These are phyloP conservation scores for Pangasius macronema DNA, from an alignment of 2,797 vertebrate genomes.

Conservation along the genomic window DNA sequence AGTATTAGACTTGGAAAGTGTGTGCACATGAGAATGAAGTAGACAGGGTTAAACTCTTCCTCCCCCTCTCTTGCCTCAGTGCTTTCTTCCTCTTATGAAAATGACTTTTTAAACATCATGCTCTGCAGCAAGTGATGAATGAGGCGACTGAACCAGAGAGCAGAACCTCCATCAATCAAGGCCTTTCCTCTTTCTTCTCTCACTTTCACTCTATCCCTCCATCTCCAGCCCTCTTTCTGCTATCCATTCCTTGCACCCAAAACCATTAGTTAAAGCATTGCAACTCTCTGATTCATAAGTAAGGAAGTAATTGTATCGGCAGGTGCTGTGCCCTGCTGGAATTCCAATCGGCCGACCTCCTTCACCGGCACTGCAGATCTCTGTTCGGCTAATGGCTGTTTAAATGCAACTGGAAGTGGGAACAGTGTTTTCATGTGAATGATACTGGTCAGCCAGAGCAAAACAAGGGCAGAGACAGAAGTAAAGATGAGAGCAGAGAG, in stretches of 20 bases:
- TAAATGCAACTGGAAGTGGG: conserved; percentile 56
- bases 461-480: neutral
- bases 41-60: conserved; percentile 32
- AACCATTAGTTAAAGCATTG: conserved; percentile 80
- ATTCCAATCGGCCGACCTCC: conserved; percentile 51
- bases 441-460: conserved; percentile 24
- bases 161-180: conserved; percentile 50
- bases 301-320: conserved; percentile 78
- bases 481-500: neutral
- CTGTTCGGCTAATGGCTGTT: conserved; percentile 55
- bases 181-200: conserved; percentile 18
- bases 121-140: conserved; percentile 61
- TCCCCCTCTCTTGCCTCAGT: conserved; percentile 17
- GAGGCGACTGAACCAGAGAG: conserved; percentile 48
- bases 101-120: conserved; percentile 58
- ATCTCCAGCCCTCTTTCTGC: conserved; percentile 16
- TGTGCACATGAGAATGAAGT: neutral
- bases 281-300: conserved; percentile 77
- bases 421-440: conserved; percentile 43
- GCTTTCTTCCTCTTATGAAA: conserved; percentile 49
- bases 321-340: conserved; percentile 60
- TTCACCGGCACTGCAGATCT: conserved; percentile 16
- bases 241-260: conserved; percentile 42
- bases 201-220: conserved; percentile 31
- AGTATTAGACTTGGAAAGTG: neutral